Evolutionary conservation across 1,140 invertebrate species (phyloP).

Genomic region (Hyles euphorbiae): DNA sequence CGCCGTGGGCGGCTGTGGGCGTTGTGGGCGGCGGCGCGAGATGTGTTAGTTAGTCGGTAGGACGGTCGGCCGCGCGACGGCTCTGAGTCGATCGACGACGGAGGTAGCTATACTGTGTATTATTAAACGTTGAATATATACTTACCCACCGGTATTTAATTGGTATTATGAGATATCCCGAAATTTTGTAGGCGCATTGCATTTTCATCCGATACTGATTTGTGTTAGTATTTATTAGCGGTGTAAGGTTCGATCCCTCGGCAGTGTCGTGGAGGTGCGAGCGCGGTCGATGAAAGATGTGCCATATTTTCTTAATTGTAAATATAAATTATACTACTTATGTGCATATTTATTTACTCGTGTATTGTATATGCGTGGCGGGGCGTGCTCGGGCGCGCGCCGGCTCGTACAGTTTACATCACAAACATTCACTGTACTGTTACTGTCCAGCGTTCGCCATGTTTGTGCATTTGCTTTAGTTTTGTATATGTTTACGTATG

Average conservation of each 20-base stretch:
- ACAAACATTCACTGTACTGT: constrained; percentile 32
- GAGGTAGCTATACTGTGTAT: constrained; percentile 41
- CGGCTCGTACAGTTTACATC: constrained; percentile 48
- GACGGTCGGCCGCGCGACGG: constrained; percentile 47
- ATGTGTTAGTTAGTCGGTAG: constrained; percentile 17
- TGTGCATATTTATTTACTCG: constrained; percentile 69
- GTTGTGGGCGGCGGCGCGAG: constrained; percentile 4
- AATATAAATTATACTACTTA: constrained; percentile 72
- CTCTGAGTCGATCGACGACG: constrained; percentile 34
- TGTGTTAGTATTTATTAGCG: constrained; percentile 15
- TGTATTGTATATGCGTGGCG: constrained; percentile 49
- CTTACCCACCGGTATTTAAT: constrained; percentile 75
- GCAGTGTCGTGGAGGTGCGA: constrained; percentile 26
- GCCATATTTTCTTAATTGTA: constrained; percentile 74
- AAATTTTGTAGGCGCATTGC: constrained; percentile 54
- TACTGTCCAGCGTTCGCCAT: constrained; percentile 38
- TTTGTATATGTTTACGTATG: constrained; percentile 46
- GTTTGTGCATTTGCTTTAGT: constrained; percentile 72
- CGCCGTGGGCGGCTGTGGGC: constrained; percentile 23
- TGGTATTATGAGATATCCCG: constrained; percentile 61
- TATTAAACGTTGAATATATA: constrained; percentile 52
- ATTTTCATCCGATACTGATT: constrained; percentile 33
- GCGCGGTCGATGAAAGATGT: constrained; percentile 69
- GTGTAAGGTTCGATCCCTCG: constrained; percentile 40
- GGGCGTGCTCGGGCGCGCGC: constrained; percentile 33